These are phyloP conservation scores for Monopterus albus DNA, from an alignment of 2,113 vertebrate species.

Conservation along the genomic window DNA sequence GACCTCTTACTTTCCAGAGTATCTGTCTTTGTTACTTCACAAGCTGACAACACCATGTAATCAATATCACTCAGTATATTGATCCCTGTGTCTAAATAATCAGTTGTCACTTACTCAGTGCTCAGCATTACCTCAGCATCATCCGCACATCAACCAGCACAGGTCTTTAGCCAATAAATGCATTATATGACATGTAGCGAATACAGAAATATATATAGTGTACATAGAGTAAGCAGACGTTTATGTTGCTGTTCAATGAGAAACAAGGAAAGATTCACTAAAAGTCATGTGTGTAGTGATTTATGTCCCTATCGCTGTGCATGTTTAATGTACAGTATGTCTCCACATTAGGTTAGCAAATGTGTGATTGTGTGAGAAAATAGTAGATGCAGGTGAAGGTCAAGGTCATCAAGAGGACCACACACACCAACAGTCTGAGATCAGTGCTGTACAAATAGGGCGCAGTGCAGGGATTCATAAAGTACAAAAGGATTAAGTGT, in stretches of 20 bases:
- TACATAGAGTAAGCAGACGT: not conserved
- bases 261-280: not conserved
- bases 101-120: conserved; percentile 33
- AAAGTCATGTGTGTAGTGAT: conserved; percentile 5
- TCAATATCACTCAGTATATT: conserved; percentile 50
- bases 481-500: conserved; percentile 28
- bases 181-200: not conserved
- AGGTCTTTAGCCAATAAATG: not conserved
- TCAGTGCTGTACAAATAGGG: conserved; percentile 43
- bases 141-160: conserved; percentile 10
- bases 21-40: conserved; percentile 27
- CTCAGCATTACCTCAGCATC: conserved; percentile 38
- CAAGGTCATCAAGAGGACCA: conserved; percentile 70
- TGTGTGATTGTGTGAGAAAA: conserved; percentile 31
- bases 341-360: not conserved
- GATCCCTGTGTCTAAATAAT: conserved; percentile 52
- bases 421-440: conserved; percentile 16
- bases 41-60: conserved; percentile 35
- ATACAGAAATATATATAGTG: not conserved
- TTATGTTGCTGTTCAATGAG: not conserved
- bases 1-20: not conserved
- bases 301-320: too few species aligned
- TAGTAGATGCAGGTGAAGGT: conserved; percentile 67
- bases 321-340: too few species aligned
- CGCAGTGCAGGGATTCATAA: conserved; percentile 12